Evolutionary conservation across 2,797 vertebrate species (phyloP), one percentile per base, ranked within the genome.

Genomic region (Girardinus metallicus): DNA sequence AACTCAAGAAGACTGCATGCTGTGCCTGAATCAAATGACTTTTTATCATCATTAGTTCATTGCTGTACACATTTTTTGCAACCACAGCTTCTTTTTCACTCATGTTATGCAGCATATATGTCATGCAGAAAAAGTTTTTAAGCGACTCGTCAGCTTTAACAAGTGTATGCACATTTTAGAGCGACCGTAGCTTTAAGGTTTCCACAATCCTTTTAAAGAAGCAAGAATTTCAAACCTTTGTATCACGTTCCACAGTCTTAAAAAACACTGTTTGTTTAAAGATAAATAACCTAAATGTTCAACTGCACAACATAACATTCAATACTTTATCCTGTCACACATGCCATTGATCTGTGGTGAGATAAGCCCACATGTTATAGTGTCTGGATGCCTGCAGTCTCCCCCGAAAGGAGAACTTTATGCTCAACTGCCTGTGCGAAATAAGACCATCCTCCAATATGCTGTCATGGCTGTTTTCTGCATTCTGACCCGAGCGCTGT

Each of bases 331-430:
- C 34, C 46, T 43, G 74, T 71, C 80, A 75, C 70, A 57, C 11
- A 34, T 79, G 72, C 70, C 80, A 86, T 81, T 87, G 85, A 89
- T 88, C 86, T 82, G 86, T 66, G 88, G 77, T 77, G 36, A 84
- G 83, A 82, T 80, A 74, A 90, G 85, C 68, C 75, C 76, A 53
- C 80, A 77, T 68, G 60, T 74, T 66, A 51, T 84, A 86, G 86
- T 85, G 83, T 79, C 76, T 76, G 68, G 75, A 78, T 72, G 75
- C 39, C 53, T 71, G 53, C 60, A 80, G 79, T 36, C 5, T 78
- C 83, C 81, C 83, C 41, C n/a, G 55, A 81, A 76, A 79, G 6
- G 23, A 75, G 53, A 75, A 60, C 64, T 72, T n/a, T 43, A 77
- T 34, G 79, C 83, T 72, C 75, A 23, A 36, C 77, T 51, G 74